Evolutionary conservation across 2,113 vertebrate genomes (phyloP).

Genomic region (Grammomys surdaster): DNA sequence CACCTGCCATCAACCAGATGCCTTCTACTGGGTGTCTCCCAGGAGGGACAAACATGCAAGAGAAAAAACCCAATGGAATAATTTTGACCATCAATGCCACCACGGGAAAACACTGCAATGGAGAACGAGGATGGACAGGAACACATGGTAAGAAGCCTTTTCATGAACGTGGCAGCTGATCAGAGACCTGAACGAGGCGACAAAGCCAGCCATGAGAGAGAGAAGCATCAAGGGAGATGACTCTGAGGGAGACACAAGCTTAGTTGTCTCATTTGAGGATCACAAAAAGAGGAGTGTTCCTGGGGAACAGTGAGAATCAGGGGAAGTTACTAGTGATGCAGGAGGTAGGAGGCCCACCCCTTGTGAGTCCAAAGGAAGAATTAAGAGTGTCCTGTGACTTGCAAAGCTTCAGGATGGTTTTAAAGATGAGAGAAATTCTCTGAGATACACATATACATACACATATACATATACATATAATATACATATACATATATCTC

Average conservation of each 20-base stretch:
- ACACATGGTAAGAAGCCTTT: not conserved
- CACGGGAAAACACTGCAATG: not conserved
- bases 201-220: not conserved
- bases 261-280: not conserved
- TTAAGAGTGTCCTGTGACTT: not conserved
- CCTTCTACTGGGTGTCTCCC: not conserved
- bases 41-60: not conserved
- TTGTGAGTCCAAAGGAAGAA: not conserved
- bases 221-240: not conserved
- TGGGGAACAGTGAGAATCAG: no score
- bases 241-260: not conserved
- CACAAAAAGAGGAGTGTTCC: not conserved
- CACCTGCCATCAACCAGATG: not conserved
- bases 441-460: no score
- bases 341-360: no score
- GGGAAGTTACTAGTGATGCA: not conserved
- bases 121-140: no score
- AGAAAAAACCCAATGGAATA: not conserved
- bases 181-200: not conserved
- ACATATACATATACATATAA: no score
- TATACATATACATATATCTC: no score
- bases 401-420: not conserved
- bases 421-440: not conserved
- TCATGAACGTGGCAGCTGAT: not conserved
- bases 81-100: not conserved